These are phyloP conservation scores for Nemoura dubitans DNA, from an alignment of 2,888 invertebrate genomes.

Conservation along the genomic window DNA sequence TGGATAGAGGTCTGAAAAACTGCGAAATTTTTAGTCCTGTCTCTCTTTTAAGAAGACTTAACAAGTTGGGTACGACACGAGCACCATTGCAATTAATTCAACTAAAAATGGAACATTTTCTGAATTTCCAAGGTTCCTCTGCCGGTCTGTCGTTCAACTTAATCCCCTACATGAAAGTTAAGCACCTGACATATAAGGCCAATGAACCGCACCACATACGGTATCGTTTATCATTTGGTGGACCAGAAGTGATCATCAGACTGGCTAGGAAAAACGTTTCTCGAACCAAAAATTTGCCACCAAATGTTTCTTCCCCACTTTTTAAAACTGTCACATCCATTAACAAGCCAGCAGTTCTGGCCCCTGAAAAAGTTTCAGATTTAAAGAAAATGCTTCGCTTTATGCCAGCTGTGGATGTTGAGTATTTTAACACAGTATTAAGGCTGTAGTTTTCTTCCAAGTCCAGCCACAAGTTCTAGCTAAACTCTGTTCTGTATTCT, in stretches of 20 bases:
- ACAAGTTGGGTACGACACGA: not conserved
- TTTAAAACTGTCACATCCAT: too few species aligned
- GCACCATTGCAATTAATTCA: slow-evolving; percentile 16
- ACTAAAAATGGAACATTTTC: not conserved
- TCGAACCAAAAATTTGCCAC: too few species aligned
- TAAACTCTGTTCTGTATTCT: too few species aligned
- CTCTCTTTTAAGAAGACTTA: not conserved
- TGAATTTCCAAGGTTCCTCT: not conserved
- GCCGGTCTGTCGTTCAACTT: not conserved
- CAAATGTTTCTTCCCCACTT: not conserved
- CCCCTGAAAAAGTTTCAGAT: not conserved
- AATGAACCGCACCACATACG: not conserved
- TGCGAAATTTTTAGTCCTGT: slow-evolving; percentile 9
- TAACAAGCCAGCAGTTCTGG: not conserved
- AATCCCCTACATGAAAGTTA: slow-evolving; percentile 23
- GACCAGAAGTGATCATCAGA: not conserved
- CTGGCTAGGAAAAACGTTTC: too few species aligned
- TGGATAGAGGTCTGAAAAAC: slow-evolving; percentile 3
- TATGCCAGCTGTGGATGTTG: not conserved
- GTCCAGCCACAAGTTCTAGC: too few species aligned
- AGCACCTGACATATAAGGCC: slow-evolving; percentile 12
- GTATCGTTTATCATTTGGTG: not conserved
- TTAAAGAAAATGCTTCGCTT: not conserved
- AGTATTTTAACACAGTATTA: not conserved
- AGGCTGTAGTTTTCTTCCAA: too few species aligned